Evolutionary conservation across 1,140 invertebrate genomes (phyloP), one percentile per base, ranked within the genome.

Genomic region (Bombus superbus): DNA sequence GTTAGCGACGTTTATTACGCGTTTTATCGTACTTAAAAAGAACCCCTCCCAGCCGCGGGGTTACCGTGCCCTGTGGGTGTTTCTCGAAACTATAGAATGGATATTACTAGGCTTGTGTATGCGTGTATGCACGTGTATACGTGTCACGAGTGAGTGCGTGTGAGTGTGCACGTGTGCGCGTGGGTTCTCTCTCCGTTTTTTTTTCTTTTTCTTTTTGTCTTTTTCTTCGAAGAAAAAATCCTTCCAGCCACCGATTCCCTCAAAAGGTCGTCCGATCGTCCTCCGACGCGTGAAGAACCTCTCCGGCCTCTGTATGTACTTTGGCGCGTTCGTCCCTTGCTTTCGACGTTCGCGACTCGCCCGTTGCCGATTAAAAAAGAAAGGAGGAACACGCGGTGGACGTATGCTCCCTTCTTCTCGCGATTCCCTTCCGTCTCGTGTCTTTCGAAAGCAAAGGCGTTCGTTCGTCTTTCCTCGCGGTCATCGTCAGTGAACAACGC

Each of bases 61-160:
- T 69, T 53, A 42, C 40, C 73, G 83, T 89, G 89, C 74, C 75
- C 85, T 78, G 47, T 79, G 62, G 59, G 32, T 83, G 68, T 81
- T 59, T 72, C 38, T 32, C 75, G 69, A 71, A 81, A 57, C 44
- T 42, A 57, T 59, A 44, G 40, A 35, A 76, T 73, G 64, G 79
- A 59, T 86, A 86, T 66, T 64, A 57, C 44, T 75, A 75, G 62
- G 44, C 66, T 47, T 53, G 47, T 78, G 69, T 89, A 81, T 90
- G 72, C 86, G 86, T 90, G 76, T 92, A 92, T 91, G 87, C 92
- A 89, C 87, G 87, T 89, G 87, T 90, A 89, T 88, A 88, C 89
- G 82, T 88, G 88, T 89, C 53, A 6, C 38, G 79, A 57, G 47
- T 59, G 79, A 28, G 64, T 59, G 42, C 64, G 72, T 80, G n/a